Evolutionary conservation across 2,888 invertebrate species (phyloP), one percentile per base, ranked within the genome.

Genomic region (Dasypogon diadema): DNA sequence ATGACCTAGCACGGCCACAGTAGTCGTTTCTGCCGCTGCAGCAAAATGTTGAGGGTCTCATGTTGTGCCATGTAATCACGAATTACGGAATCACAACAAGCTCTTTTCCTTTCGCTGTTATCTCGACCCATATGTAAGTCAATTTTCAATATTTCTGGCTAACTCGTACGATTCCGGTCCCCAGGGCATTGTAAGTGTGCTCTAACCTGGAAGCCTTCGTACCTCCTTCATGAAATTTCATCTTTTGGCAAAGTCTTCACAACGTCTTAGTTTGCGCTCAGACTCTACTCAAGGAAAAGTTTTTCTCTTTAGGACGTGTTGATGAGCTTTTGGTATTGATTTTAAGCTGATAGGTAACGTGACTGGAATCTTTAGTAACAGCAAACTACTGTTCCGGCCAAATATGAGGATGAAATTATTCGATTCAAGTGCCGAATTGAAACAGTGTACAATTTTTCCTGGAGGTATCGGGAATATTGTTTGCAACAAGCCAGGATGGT

Each of bases 271-370:
- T 54, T 70, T 54, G 30, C 12, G 54, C 46, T 54, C 26, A 58
- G 34, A 55, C 55, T 56, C 12, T n/a, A 37, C 56, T 60, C 46
- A 46, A 74, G 30, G 58, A 74, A 74, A 74, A 74, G 46, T 74
- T 74, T 74, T 74, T 74, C 74, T 74, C 77, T 78, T 80, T 77
- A 80, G 79, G 78, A 79, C 80, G 80, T 81, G 81, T 80, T 81
- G 81, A 81, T 81, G 81, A 80, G 81, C 80, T 81, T 78, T 81
- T 77, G 80, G 82, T 84, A 84, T 84, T 84, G 84, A 84, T 84
- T 81, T 80, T 80, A 79, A 80, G 82, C 81, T 81, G 81, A 81
- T 82, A 79, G 80, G 79, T 80, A 81, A 83, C 83, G 83, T 83
- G 83, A 82, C 81, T 80, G 60, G 82, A 80, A 82, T 83, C 26